A percentile compares a stretch with the other conserved stretches of the same genome.
Evolutionary conservation across 2,797 vertebrate species (phyloP).

Genomic region (Danio jaintianensis): DNA sequence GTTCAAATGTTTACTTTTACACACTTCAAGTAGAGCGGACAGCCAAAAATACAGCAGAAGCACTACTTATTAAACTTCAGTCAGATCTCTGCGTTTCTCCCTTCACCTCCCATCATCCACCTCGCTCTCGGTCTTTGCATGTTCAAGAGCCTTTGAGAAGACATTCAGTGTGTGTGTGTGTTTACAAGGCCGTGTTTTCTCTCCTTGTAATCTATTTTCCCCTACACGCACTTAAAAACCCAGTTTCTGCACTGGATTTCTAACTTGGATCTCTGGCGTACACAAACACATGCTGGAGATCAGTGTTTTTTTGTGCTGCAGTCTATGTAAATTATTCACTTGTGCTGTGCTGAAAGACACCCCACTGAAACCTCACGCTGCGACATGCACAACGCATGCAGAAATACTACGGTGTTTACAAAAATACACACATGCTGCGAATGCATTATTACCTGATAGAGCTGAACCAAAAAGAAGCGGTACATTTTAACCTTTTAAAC

Average conservation of each 20-base stretch:
- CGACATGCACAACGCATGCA: conserved; percentile 25
- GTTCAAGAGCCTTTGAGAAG: conserved; percentile 6
- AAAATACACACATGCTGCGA: background rate
- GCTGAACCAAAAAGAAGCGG: background rate
- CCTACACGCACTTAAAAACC: conserved; percentile 8
- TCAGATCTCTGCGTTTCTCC: background rate
- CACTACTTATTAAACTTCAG: background rate
- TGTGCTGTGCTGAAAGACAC: conserved; percentile 22
- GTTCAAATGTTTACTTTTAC: background rate
- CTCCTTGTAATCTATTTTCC: conserved; percentile 22
- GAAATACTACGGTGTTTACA: conserved; percentile 2
- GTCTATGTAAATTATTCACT: conserved; percentile 61
- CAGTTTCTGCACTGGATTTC: background rate
- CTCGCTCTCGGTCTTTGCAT: background rate
- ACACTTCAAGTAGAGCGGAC: background rate
- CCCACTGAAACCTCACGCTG: conserved; percentile 38
- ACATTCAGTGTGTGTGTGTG: background rate
- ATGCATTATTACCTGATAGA: conserved; percentile 2
- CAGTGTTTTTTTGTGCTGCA: conserved; percentile 47
- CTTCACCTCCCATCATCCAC: background rate
- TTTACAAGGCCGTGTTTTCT: background rate
- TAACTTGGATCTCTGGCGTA: conserved; percentile 8
- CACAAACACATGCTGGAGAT: conserved; percentile 18
- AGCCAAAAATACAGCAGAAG: background rate
- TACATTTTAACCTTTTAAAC: conserved; percentile 2